Base-by-base conservation (phyloP, 2,888 invertebrate species). In the Stegophylla sp. region DNA sequence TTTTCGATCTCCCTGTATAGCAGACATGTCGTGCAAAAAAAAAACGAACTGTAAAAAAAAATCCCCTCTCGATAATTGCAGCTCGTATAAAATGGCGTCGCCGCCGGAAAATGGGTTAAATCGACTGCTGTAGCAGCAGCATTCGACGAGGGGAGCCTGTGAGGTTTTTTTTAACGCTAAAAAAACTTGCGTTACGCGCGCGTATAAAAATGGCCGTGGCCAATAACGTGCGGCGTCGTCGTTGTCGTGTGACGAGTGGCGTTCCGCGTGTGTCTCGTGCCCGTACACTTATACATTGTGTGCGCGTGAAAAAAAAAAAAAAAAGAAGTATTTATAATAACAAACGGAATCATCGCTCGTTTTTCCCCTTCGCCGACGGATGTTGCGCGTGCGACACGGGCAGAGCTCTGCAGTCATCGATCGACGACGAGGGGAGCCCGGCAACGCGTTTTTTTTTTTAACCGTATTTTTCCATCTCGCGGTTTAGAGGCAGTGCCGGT, bases 61-160 rank as follows among this genome's bases (percentile, higher is more conserved):
- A 61, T 71, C 48, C 69, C 61, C 67, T n/a, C 59, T 77, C 67
- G 53, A 7, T 7, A 7, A n/a, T n/a, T n/a, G 34, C 34, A 7
- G 4, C 4, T 7, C n/a, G n/a, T 43, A 45, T n/a, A n/a, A 15
- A 41, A 34, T 64, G 34, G 23, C 59, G 26, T 4, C 59, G 59
- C 26, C 53, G 9, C 53, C 53, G 45, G 51, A 23, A 69, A 71
- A 79, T 79, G 77, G 77, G 77, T 79, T 79, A 79, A 79, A 23
- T 10, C 34, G 34, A n/a, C 15, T n/a, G n/a, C n/a, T n/a, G n/a
- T n/a, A n/a, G 48, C 3, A 17, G 48, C 26, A 0, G 28, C 17
- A n/a, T 5, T 12, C 20, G 20, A 53, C 51, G 51, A 12, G n/a
- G 79, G 45, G 79, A 26, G 66, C 43, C n/a, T 15, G 28, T 23